phyloP scores from a whole-genome alignment of 2,888 invertebrate genomes.

The Agonopterix heracliana region DNA sequence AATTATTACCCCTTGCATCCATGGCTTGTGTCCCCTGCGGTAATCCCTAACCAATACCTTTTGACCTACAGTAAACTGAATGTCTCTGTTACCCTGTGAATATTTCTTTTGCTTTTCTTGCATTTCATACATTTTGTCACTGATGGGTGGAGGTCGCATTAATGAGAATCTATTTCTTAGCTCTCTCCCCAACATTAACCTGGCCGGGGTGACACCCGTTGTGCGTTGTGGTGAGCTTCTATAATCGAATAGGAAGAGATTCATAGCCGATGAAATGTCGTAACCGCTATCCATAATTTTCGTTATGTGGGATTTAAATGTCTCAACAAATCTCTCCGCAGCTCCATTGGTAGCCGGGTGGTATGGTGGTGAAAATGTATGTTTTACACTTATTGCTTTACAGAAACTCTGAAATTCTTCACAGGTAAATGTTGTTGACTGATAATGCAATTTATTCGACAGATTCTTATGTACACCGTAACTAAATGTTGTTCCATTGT shows the following conservation, averaged over 20 bases:
- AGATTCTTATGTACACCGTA: too few species aligned
- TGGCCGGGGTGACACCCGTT: conserved; percentile 11
- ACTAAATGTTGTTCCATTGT: conserved; percentile 10
- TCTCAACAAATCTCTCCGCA: neutral
- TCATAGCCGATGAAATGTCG: conserved; percentile 4
- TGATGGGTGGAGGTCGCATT: conserved; percentile 8
- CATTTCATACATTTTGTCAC: neutral
- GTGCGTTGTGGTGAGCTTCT: conserved; percentile 6
- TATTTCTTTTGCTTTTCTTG: neutral
- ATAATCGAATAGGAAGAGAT: conserved; percentile 13
- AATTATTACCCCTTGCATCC: conserved; percentile 7
- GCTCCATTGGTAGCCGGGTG: neutral
- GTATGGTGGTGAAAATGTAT: conserved; percentile 10
- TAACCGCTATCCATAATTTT: conserved; percentile 11
- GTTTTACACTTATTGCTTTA: conserved; percentile 8
- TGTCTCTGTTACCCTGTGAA: conserved; percentile 1
- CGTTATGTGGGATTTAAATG: conserved; percentile 11
- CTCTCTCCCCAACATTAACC: conserved; percentile 11
- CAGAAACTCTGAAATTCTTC: conserved; percentile 12
- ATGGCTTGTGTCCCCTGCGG: conserved; percentile 5
- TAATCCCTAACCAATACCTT: conserved; percentile 11
- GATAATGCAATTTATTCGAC: too few species aligned
- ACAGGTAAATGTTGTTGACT: too few species aligned
- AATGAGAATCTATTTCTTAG: conserved; percentile 10
- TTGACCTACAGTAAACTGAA: conserved; percentile 7